Percentiles rank a stretch among this genome's conserved stretches.
phyloP scores from a whole-genome alignment of 2,888 invertebrate species.

The Drosophila buzzatii region DNA sequence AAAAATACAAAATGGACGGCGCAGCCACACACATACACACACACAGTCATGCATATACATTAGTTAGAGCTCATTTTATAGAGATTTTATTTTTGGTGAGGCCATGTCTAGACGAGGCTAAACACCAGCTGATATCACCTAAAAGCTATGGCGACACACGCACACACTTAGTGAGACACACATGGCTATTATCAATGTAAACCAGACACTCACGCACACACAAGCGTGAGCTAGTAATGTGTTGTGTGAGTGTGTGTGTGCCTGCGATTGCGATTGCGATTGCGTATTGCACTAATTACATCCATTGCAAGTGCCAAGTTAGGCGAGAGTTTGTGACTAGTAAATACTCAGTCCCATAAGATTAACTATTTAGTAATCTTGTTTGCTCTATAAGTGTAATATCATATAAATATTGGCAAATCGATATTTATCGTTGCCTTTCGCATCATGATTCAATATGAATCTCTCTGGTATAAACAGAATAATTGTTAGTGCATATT shows the following conservation, averaged over 20 bases:
- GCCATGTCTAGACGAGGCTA: slow-evolving; percentile 57
- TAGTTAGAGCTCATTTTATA: slow-evolving; percentile 25
- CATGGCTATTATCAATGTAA: slow-evolving; percentile 65
- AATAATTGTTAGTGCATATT: no score
- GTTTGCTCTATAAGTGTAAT: background rate
- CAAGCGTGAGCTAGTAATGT: slow-evolving; percentile 18
- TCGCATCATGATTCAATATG: no score
- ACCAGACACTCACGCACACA: slow-evolving; percentile 36
- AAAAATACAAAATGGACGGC: slow-evolving; percentile 57
- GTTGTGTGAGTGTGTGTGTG: slow-evolving; percentile 16
- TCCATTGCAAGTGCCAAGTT: slow-evolving; percentile 31
- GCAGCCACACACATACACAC: slow-evolving; percentile 23
- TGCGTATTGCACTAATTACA: slow-evolving; percentile 36
- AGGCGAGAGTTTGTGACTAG: background rate
- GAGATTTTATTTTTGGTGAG: slow-evolving; percentile 65
- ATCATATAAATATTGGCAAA: background rate
- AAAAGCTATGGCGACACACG: slow-evolving; percentile 29
- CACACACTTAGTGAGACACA: slow-evolving; percentile 11
- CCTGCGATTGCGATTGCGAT: slow-evolving; percentile 59
- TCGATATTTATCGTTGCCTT: background rate
- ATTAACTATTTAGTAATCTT: background rate
- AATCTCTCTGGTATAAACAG: no score
- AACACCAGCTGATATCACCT: slow-evolving; percentile 42
- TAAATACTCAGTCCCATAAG: background rate
- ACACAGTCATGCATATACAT: background rate